Conservation (phyloP, 2,797 vertebrate species). For the Capromys pilorides region DNA sequence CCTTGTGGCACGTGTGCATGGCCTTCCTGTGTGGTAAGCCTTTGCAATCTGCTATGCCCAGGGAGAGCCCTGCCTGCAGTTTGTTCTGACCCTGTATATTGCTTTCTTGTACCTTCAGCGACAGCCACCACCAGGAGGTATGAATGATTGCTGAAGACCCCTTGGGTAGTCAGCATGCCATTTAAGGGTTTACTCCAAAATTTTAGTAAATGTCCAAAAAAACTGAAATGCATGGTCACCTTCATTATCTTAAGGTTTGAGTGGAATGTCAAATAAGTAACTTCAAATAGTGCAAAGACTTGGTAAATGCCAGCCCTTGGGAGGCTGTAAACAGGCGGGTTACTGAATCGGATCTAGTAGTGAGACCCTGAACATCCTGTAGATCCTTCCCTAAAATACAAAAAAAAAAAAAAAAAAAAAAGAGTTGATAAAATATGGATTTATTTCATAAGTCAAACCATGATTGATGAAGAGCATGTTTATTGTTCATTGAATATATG, state of each 20-base stretch:
- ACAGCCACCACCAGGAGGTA: not conserved
- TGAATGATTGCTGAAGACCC: not conserved
- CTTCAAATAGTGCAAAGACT: not conserved
- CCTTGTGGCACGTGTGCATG: not conserved
- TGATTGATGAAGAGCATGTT: not conserved
- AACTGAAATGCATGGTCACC: not conserved
- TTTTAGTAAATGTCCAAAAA: not conserved
- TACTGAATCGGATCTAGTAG: no score
- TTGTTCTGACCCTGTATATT: not conserved
- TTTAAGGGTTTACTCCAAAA: not conserved
- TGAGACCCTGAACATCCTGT: no score
- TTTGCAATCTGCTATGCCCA: not conserved
- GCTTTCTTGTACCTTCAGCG: not conserved
- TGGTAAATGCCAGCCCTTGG: not conserved
- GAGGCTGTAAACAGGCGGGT: no score
- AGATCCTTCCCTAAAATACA: no score
- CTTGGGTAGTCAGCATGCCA: not conserved
- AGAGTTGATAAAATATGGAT: not conserved
- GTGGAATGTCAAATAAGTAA: not conserved
- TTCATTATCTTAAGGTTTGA: constrained; percentile 17
- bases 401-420: no score
- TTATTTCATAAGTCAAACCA: constrained; percentile 13
- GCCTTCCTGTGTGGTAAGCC: not conserved
- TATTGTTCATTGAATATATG: not conserved
- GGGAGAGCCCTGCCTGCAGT: not conserved